Evolutionary conservation across 23 tunicate species (phyloP).

Genomic region (Styela plicata): DNA sequence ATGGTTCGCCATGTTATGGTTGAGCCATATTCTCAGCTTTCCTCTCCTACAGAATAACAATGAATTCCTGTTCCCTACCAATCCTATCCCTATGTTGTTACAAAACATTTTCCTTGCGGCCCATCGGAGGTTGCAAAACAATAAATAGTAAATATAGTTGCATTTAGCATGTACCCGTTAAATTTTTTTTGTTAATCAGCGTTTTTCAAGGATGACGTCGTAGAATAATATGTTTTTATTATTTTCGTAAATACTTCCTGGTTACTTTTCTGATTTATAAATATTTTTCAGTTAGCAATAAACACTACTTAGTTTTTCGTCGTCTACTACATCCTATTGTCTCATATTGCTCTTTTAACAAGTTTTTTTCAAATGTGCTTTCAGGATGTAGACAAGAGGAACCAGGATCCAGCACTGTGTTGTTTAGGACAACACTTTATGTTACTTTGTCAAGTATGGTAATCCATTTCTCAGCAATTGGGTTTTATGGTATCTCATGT

Average conservation of each 20-base stretch:
- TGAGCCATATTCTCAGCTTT: too few relatives aligned
- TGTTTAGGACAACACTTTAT: conserved; percentile 63
- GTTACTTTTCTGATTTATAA: too few relatives aligned
- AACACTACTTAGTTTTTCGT: too few relatives aligned
- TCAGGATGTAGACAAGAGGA: conserved; percentile 36
- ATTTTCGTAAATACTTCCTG: background rate
- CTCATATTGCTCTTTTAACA: background rate
- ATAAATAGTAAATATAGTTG: too few relatives aligned
- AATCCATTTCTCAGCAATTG: conserved; percentile 80
- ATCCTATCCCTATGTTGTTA: too few relatives aligned
- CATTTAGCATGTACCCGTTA: background rate
- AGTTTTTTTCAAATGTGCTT: background rate
- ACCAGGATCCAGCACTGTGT: conserved; percentile 79
- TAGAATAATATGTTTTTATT: background rate
- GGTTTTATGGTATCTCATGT: conserved; percentile 81
- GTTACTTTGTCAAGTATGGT: conserved; percentile 39
- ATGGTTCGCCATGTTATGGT: too few relatives aligned
- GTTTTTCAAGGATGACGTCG: background rate
- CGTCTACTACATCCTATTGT: too few relatives aligned
- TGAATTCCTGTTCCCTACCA: too few relatives aligned
- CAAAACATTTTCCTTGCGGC: too few relatives aligned
- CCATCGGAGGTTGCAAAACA: too few relatives aligned
- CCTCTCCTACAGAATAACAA: too few relatives aligned
- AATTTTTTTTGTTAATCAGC: background rate
- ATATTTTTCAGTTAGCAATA: background rate